Evolutionary conservation across 35 echinoderm and acorn worm genomes (phyloP).

Genomic region (Apostichopus parvimensis): DNA sequence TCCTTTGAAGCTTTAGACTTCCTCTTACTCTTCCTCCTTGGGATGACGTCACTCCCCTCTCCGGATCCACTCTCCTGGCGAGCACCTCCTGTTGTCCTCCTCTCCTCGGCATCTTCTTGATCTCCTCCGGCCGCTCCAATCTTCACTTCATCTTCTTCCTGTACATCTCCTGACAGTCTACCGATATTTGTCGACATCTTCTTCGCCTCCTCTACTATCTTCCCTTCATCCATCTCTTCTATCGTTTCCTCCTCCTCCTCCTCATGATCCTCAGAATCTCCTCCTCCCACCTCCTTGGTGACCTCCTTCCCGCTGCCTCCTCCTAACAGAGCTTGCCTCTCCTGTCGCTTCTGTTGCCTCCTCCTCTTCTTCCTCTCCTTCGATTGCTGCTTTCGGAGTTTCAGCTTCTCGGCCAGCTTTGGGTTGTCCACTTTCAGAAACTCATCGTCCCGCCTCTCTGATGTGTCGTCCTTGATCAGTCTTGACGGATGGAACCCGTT

Average conservation of each 20-base stretch:
- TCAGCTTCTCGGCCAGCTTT: neutral
- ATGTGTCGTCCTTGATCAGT: slow-evolving; percentile 1
- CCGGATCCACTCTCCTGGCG: neutral
- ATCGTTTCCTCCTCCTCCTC: neutral
- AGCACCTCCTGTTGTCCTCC: neutral
- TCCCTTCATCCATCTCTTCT: neutral
- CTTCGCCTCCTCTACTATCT: neutral
- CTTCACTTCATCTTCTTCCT: too few relatives aligned
- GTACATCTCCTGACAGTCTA: too few relatives aligned
- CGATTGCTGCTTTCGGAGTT: slow-evolving; percentile 2
- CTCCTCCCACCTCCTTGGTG: neutral
- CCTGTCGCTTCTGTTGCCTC: neutral
- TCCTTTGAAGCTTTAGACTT: neutral
- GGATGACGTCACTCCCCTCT: neutral
- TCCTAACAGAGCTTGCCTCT: neutral
- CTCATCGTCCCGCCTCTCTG: neutral
- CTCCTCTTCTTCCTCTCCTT: slow-evolving; percentile 23
- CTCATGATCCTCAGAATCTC: neutral
- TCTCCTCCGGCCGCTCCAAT: neutral
- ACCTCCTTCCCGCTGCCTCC: neutral
- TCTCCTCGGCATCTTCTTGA: neutral
- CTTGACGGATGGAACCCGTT: slow-evolving; percentile 9
- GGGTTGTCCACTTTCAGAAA: slow-evolving; percentile 18
- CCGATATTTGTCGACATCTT: too few relatives aligned
- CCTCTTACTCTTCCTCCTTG: neutral